These are phyloP conservation scores for Rafetus swinhoei DNA, from an alignment of 2,113 vertebrate genomes.

Conservation along the genomic window DNA sequence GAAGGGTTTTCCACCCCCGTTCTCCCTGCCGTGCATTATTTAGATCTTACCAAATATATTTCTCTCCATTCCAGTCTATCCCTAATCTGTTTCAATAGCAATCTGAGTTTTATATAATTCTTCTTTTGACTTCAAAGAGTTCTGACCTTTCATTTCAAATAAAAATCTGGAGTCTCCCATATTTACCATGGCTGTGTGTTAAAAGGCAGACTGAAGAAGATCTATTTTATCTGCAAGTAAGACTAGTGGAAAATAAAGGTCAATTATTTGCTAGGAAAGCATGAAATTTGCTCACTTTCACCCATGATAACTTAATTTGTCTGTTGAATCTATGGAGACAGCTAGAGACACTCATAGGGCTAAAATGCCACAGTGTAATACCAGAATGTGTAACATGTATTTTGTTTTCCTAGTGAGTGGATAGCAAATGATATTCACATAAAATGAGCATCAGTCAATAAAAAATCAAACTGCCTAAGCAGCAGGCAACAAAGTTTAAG, in stretches of 20 bases:
- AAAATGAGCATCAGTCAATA: not conserved
- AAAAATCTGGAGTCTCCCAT: not conserved
- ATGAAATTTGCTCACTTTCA: not conserved
- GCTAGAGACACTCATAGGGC: not conserved
- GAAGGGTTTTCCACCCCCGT: not conserved
- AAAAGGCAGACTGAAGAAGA: not conserved
- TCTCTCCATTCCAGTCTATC: rapidly evolving
- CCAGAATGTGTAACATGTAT: not conserved
- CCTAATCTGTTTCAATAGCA: not conserved
- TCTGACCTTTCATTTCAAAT: not conserved
- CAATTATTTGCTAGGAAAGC: not conserved
- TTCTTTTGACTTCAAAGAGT: not conserved
- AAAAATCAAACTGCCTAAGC: not conserved
- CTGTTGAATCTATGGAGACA: not conserved
- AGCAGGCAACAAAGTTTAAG: not conserved
- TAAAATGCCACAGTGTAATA: conserved; percentile 6
- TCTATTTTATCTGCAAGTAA: not conserved
- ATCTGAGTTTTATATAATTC: not conserved
- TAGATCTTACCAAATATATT: not conserved
- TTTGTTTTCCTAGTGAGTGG: not conserved
- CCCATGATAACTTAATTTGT: not conserved
- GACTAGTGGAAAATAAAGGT: not conserved
- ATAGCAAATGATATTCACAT: not conserved
- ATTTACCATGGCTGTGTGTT: not conserved
- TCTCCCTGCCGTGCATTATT: not conserved